These are phyloP conservation scores for Malachius bipustulatus DNA, from an alignment of 2,888 invertebrate species.

Conservation along the genomic window DNA sequence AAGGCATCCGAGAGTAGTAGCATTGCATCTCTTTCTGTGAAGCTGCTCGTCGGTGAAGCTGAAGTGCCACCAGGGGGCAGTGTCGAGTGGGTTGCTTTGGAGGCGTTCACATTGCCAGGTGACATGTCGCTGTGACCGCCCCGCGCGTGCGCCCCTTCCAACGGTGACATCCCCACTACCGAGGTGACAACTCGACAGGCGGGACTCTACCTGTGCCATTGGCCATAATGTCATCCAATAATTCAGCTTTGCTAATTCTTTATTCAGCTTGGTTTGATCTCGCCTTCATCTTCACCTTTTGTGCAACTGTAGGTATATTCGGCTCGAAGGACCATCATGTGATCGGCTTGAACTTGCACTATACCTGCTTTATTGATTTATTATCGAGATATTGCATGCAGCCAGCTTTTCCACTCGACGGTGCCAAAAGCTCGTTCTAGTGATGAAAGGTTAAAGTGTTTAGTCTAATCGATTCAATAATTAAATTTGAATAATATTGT, in stretches of 20 bases:
- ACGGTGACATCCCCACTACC: conserved; percentile 34
- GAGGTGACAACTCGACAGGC: conserved; percentile 37
- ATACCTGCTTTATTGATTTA: no score
- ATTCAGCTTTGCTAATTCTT: conserved; percentile 23
- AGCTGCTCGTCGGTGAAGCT: no score
- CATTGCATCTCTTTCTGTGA: no score
- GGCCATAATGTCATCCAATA: conserved; percentile 34
- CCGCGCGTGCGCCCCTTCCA: conserved; percentile 29
- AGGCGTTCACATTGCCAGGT: conserved; percentile 34
- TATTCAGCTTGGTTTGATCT: conserved; percentile 12
- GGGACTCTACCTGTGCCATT: conserved; percentile 37
- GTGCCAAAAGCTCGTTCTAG: no score
- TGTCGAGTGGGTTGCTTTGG: conserved; percentile 29
- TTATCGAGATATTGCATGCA: no score
- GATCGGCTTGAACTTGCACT: no score
- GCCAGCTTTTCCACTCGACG: no score
- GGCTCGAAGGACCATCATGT: no score
- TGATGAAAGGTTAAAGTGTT: no score
- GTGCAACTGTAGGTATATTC: conserved; percentile 10
- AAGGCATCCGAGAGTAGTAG: no score
- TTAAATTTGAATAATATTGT: no score
- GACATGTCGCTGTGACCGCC: conserved; percentile 35
- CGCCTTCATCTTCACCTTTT: conserved; percentile 19
- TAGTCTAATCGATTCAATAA: no score
- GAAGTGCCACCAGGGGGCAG: conserved; percentile 34